phyloP scores from a whole-genome alignment of 2,797 vertebrate genomes.

The Anguilla megastoma region DNA sequence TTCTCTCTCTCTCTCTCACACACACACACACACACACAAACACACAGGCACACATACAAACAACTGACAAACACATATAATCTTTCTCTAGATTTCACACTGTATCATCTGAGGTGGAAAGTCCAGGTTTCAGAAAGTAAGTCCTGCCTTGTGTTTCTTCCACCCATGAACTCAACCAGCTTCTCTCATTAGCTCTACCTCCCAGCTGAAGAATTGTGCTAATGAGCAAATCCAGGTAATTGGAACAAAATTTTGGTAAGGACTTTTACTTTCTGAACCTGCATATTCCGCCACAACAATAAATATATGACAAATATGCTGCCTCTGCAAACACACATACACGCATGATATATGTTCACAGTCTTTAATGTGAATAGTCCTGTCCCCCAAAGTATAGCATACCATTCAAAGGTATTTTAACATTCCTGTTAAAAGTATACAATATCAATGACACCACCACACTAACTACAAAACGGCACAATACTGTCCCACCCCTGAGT shows the following conservation, averaged over 20 bases:
- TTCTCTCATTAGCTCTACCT: too few relatives aligned
- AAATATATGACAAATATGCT: too few relatives aligned
- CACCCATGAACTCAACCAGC: too few relatives aligned
- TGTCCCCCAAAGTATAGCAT: neutral
- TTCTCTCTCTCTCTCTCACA: neutral
- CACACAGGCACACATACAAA: neutral
- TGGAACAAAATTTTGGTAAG: too few relatives aligned
- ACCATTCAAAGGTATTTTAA: neutral
- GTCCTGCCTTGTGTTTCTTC: too few relatives aligned
- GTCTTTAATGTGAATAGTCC: neutral
- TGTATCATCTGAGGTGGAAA: neutral
- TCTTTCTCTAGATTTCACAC: neutral
- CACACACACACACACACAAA: slow-evolving; percentile 1
- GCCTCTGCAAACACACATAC: neutral
- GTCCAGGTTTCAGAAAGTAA: too few relatives aligned
- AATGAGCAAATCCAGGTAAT: too few relatives aligned
- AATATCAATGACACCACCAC: neutral
- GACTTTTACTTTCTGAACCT: too few relatives aligned
- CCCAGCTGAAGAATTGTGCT: too few relatives aligned
- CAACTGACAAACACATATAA: neutral
- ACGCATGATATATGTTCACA: neutral
- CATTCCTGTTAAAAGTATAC: neutral
- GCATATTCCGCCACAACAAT: too few relatives aligned
- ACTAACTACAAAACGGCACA: neutral
- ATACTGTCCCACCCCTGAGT: neutral